Evolutionary conservation across 2,797 vertebrate genomes (phyloP).

Genomic region (Brotula barbata): DNA sequence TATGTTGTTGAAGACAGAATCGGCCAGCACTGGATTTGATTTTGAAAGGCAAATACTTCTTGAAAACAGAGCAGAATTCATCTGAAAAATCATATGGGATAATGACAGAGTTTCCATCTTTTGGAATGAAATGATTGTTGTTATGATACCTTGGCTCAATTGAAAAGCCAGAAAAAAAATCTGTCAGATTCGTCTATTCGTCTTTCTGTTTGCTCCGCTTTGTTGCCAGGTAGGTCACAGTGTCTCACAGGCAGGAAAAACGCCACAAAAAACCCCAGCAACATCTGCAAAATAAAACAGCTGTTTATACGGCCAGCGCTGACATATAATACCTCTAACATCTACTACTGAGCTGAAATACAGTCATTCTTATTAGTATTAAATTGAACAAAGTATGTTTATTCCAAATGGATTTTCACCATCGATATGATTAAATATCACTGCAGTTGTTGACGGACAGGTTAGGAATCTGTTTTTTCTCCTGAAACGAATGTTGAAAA

Average conservation of each 20-base stretch:
- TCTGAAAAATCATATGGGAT: slow-evolving; percentile 49
- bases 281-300: too few relatives aligned
- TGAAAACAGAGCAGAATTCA: slow-evolving; percentile 23
- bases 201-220: slow-evolving; percentile 54
- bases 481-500: neutral
- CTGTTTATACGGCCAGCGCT: too few relatives aligned
- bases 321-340: neutral
- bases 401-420: too few relatives aligned
- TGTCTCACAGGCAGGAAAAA: slow-evolving; percentile 52
- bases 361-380: neutral
- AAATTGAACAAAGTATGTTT: too few relatives aligned
- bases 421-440: too few relatives aligned
- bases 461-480: neutral
- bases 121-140: slow-evolving; percentile 52
- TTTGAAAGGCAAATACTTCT: slow-evolving; percentile 46
- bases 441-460: too few relatives aligned
- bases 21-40: slow-evolving; percentile 29
- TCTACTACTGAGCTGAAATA: neutral
- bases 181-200: slow-evolving; percentile 33
- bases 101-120: too few relatives aligned
- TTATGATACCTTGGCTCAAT: slow-evolving; percentile 43
- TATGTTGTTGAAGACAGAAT: slow-evolving; percentile 35
- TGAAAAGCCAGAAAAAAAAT: slow-evolving; percentile 47
- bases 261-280: too few relatives aligned
- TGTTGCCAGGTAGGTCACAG: slow-evolving; percentile 50